Base-by-base conservation (phyloP, 1,140 invertebrate species). In the Tigriopus japonicus region DNA sequence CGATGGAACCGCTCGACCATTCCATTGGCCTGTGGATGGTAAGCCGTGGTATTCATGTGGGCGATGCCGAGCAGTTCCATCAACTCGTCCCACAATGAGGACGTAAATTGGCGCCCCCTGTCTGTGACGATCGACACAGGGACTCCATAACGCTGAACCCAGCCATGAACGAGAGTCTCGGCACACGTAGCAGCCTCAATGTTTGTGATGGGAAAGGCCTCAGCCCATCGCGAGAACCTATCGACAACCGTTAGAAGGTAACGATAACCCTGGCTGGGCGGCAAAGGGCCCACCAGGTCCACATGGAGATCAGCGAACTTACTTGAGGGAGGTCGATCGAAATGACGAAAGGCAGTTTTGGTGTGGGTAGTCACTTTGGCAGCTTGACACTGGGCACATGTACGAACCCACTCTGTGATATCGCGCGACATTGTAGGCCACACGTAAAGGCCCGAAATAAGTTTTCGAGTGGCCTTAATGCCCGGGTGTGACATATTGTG, bases 81-180 rank as follows among this genome's bases (percentile, higher is more conserved):
- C 6, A 69, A 40, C 12, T 49, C 15, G 2, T 10, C 12, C 21
- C 63, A 67, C 5, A 67, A 41, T 10, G 10, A n/a, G 12, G 68
- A 65, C 40, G 71, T 66, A 58, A 74, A 72, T 55, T 73, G 69
- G 35, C 51, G 56, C 12, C 69, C 69, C 49, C 67, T 64, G 52
- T 74, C 70, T 1, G 66, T 69, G 0, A 42, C 67, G n/a, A 71
- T 68, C 6, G 67, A 45, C 41, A 75, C 67, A 12, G 51, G 7
- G 0, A 73, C 55, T 54, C 52, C 52, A 13, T 23, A 54, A 5
- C 17, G 17, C n/a, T 19, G n/a, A 21, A 21, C 28, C 52, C 52
- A 54, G n/a, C 24, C 17, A 54, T 6, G 1, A 6, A 54, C 2
- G 2, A 54, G 28, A 6, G 52, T 15, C 2, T 19, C n/a, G 6